Evolutionary conservation across 2,113 vertebrate species (phyloP).

Genomic region (Psittacula cyanocephala): DNA sequence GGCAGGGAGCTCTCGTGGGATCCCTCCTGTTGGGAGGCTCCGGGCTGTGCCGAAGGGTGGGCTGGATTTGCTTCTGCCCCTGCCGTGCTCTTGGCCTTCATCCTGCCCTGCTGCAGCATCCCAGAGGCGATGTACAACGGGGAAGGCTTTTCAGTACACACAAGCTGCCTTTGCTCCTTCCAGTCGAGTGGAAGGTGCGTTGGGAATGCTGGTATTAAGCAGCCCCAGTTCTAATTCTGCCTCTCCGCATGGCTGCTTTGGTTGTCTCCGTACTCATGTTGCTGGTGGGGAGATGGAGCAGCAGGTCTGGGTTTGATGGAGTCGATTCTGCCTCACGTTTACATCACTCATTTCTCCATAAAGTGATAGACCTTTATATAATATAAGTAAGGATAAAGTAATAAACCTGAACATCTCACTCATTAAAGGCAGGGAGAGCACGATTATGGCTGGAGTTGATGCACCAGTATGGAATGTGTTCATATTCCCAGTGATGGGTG

Average conservation of each 20-base stretch:
- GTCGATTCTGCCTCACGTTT: accelerated
- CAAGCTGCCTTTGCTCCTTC: background rate
- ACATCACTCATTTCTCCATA: background rate
- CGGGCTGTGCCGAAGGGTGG: background rate
- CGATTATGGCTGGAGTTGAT: background rate
- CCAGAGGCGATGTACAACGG: accelerated
- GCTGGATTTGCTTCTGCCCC: background rate
- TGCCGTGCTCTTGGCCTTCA: background rate
- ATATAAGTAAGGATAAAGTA: background rate
- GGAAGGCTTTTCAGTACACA: background rate
- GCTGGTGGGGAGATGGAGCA: background rate
- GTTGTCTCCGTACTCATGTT: background rate
- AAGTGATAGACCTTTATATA: background rate
- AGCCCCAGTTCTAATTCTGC: background rate
- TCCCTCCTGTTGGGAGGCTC: background rate
- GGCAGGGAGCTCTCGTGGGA: background rate
- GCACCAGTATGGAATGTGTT: background rate
- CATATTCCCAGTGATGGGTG: accelerated
- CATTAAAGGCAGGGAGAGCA: background rate
- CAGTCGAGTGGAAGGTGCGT: accelerated
- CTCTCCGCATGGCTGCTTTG: background rate
- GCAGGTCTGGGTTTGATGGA: background rate
- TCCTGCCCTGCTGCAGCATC: background rate
- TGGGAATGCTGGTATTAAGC: background rate
- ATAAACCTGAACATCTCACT: accelerated